phyloP scores from a whole-genome alignment of 2,113 vertebrate species.

The Rafetus swinhoei region DNA sequence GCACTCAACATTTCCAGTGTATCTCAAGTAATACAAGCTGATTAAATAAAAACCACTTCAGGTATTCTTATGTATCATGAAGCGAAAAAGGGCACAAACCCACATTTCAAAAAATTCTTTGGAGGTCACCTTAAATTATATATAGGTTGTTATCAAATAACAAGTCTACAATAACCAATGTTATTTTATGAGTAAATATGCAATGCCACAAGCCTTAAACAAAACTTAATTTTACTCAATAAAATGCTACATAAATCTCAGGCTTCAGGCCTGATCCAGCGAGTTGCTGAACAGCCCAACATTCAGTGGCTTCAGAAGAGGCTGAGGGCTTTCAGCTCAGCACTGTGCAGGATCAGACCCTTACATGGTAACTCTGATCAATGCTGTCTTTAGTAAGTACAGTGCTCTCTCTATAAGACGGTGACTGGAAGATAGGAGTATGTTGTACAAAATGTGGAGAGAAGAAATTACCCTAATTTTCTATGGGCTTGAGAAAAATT shows the following conservation, averaged over 20 bases:
- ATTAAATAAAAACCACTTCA: background rate
- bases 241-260: background rate
- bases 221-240: background rate
- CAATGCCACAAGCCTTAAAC: background rate
- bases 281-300: background rate
- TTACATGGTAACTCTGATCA: background rate
- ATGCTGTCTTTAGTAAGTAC: background rate
- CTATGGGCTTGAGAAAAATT: background rate
- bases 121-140: background rate
- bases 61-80: background rate
- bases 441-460: background rate
- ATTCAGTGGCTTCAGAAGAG: background rate
- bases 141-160: fast-evolving
- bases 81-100: background rate
- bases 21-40: background rate
- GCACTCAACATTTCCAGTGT: background rate
- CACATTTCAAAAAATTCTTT: background rate
- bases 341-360: background rate
- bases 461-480: background rate
- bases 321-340: background rate
- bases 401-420: background rate
- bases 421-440: fast-evolving
- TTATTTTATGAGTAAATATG: background rate
- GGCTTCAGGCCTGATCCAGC: background rate
- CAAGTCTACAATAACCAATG: background rate